Evolutionary conservation across 2,888 invertebrate genomes (phyloP), one percentile per base, ranked within the genome.

Genomic region (Agonum fuliginosum): DNA sequence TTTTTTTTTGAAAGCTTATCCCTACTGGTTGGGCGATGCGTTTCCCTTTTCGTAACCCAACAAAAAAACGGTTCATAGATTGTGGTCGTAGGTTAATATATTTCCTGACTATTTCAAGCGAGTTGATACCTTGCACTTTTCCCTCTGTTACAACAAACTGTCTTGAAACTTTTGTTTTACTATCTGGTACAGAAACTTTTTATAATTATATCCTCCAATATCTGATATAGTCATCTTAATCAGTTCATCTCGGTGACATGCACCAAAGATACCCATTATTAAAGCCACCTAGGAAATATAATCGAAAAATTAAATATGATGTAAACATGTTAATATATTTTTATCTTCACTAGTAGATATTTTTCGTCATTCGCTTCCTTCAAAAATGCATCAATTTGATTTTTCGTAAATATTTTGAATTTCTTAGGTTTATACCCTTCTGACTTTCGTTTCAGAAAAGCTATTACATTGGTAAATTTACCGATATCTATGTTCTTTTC

Each of bases 391-490:
- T 80, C 78, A 14, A 83, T 77, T 71, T 84, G 79, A 30, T 81
- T 79, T 22, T 80, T 76, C 10, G 83, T 80, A 17, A 84, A 83
- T 19, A 78, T 79, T 78, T 82, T 81, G 3, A 83, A 80, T 79
- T 83, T 83, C 78, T 83, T 83, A 30, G 82, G 73, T 54, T 41
- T 20, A 79, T 81, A 83, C 34, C 83, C 84, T 19, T 80, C 78
- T n/a, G 80, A 79, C 51, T 81, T 80, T 67, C 81, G 79, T 80
- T 82, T 83, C 46, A 83, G 76, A 62, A 82, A 83, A 5, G 76
- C 78, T n/a, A 74, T 54, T 37, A 81, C 37, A 77, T 79, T 80
- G 22, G 46, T 5, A 34, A 81, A 81, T 17, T 41, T 78, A 69
- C 77, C 77, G 69, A 81, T 80, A 46, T 81, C 75, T 14, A 80